phyloP scores from a whole-genome alignment of 2,888 invertebrate genomes.

The Drosophila pseudotakahashii region DNA sequence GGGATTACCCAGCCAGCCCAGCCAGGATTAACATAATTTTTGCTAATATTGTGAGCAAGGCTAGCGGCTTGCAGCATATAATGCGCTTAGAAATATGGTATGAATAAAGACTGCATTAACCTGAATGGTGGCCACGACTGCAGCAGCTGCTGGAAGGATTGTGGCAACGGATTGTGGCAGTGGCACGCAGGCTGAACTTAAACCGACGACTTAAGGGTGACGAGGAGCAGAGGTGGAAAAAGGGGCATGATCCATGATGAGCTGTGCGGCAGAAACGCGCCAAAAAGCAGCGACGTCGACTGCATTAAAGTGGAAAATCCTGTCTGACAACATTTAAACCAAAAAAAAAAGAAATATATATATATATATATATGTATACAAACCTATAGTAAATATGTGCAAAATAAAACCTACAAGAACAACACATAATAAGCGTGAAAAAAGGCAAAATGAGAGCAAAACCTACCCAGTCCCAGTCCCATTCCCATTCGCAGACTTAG shows the following conservation, averaged over 20 bases:
- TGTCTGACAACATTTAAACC: conserved; percentile 79
- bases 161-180: conserved; percentile 14
- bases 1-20: conserved; percentile 44
- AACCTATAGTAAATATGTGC: conserved; percentile 32
- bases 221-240: conserved; percentile 21
- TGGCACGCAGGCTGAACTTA: conserved; percentile 21
- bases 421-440: conserved; percentile 71
- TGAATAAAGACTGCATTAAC: conserved; percentile 71
- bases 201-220: conserved; percentile 3
- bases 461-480: conserved; percentile 25
- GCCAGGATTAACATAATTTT: conserved; percentile 67
- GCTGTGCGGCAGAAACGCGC: conserved; percentile 54
- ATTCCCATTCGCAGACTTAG: conserved; percentile 16
- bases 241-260: conserved; percentile 62
- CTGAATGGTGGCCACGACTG: conserved; percentile 50
- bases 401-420: conserved; percentile 48
- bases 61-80: conserved; percentile 47
- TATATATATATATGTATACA: conserved; percentile 15
- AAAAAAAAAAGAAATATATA: conserved; percentile 41
- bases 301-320: conserved; percentile 81
- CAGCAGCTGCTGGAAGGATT: conserved; percentile 54
- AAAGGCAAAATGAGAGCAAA: conserved; percentile 73
- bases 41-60: conserved; percentile 59
- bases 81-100: conserved; percentile 65
- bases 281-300: conserved; percentile 56